Evolutionary conservation across 1,140 invertebrate species (phyloP).

Genomic region (Scaptomyza hsui): DNA sequence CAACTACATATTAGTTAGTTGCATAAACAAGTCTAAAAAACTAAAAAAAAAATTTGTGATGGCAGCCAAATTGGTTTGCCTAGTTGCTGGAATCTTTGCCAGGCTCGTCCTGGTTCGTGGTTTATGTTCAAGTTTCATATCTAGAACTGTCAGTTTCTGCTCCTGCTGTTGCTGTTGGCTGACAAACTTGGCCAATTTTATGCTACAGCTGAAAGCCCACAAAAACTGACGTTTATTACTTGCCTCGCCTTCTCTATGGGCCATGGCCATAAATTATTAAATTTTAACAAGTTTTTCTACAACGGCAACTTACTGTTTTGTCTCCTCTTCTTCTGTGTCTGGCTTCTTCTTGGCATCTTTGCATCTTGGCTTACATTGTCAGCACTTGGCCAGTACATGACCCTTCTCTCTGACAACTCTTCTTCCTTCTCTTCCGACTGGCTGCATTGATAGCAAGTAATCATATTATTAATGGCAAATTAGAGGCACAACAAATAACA

Average conservation of each 20-base stretch:
- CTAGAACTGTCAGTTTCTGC: conserved; percentile 47
- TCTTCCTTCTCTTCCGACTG: too few species aligned
- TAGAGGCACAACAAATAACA: not conserved
- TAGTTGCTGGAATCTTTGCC: not conserved
- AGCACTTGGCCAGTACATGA: conserved; percentile 61
- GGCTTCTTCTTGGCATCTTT: conserved; percentile 31
- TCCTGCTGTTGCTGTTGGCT: conserved; percentile 14
- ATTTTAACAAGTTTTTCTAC: conserved; percentile 82
- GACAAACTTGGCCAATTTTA: conserved; percentile 75
- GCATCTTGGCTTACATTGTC: conserved; percentile 65
- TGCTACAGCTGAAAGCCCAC: conserved; percentile 40
- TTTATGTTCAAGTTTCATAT: conserved; percentile 20
- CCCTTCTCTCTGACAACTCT: conserved; percentile 1
- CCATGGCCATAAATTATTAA: conserved; percentile 77
- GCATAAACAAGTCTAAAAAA: conserved; percentile 61
- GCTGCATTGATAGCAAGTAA: conserved; percentile 61
- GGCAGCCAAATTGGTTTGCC: conserved; percentile 56
- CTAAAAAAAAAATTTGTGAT: conserved; percentile 32
- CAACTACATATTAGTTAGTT: conserved; percentile 76
- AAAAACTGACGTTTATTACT: conserved; percentile 76
- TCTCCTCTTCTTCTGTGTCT: conserved; percentile 19
- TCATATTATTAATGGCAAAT: conserved; percentile 68
- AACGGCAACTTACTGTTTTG: conserved; percentile 57
- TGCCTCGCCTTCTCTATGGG: conserved; percentile 30
- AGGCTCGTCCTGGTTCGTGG: not conserved